Base-by-base conservation (phyloP, 2,888 invertebrate species). In the Plebejus melissa region DNA sequence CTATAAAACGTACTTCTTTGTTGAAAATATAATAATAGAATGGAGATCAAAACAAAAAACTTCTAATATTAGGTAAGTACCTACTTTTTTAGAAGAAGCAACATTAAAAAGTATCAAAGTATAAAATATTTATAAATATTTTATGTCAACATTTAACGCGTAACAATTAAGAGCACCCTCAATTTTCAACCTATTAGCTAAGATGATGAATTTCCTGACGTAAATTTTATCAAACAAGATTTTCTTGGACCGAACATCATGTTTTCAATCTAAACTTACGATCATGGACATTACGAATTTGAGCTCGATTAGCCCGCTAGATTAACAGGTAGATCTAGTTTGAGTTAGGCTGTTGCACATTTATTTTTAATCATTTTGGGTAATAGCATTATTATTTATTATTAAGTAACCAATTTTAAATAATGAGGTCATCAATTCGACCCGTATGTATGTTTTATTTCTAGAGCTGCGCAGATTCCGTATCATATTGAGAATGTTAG, bases 121-220 rank as follows among this genome's bases (percentile, higher is more conserved):
- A 74, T 28, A 50, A 74, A 65, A 69, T 46, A 22, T 74, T 32
- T 54, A 54, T 54, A 50, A 65, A 65, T 32, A 16, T 65, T 76
- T 74, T 54, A 60, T 71, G 74, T 72, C 13, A 60, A 76, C 75
- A 75, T 74, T 72, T 60, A 75, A 75, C 65, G 72, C 32, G 60
- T 65, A 75, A 75, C 76, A 75, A 75, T 75, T 75, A 75, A 28
- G 70, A 22, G 41, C 75, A 41, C 79, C 82, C 80, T 81, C 82
- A 84, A 85, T 85, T 85, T 85, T 83, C 84, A 76, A 81, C 79
- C 82, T 80, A 83, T 84, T 85, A 84, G 78, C 81, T 79, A 76
- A 80, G 79, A 80, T 85, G 83, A 85, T 85, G 82, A 82, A 80
- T 81, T 80, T 80, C 76, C 77, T 75, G 71, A 70, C 71, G 71